Evolutionary conservation across 2,888 invertebrate genomes (phyloP).

Genomic region (Stegophylla sp.): DNA sequence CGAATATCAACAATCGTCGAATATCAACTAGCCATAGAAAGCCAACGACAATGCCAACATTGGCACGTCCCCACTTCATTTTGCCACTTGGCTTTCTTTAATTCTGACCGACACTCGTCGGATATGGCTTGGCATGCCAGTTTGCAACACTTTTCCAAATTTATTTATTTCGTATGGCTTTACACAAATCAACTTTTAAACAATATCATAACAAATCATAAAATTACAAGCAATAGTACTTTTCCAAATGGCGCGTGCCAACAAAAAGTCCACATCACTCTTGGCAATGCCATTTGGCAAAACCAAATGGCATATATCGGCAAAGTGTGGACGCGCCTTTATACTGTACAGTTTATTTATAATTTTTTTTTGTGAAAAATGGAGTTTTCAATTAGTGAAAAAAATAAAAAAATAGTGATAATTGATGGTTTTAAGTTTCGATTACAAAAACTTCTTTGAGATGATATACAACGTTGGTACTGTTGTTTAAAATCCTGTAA

Average conservation of each 20-base stretch:
- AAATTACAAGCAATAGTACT: no score
- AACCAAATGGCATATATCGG: neutral
- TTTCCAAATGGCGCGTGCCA: constrained; percentile 2
- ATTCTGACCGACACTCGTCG: constrained; percentile 2
- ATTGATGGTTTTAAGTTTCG: no score
- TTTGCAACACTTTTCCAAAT: neutral
- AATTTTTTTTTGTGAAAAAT: no score
- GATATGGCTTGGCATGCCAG: neutral
- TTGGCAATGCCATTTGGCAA: neutral
- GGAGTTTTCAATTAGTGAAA: no score
- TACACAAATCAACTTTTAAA: no score
- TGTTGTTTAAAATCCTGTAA: neutral
- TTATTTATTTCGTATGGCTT: no score
- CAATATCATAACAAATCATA: no score
- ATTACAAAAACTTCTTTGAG: no score
- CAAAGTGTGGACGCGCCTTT: no score
- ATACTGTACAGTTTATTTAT: no score
- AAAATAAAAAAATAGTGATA: no score
- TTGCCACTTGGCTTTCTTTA: constrained; percentile 12
- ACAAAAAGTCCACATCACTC: neutral
- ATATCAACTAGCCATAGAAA: neutral
- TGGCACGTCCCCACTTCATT: neutral
- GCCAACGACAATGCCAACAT: neutral
- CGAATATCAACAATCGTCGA: neutral
- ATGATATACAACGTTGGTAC: no score